Evolutionary conservation across 2,888 invertebrate species (phyloP).

Genomic region (Vesta saturnalis): DNA sequence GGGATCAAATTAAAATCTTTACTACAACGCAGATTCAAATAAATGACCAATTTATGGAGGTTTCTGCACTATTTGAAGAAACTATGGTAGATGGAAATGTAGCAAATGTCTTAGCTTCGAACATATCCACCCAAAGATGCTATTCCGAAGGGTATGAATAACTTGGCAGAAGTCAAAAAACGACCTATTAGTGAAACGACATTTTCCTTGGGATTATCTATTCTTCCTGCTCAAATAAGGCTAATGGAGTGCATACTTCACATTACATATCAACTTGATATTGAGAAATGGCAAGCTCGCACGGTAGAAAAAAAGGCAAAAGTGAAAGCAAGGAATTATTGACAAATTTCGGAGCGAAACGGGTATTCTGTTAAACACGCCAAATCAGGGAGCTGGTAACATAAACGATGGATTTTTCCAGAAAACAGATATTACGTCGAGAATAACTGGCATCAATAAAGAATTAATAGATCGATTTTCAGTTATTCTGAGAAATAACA

Average conservation of each 20-base stretch:
- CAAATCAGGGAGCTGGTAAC: conserved; percentile 12
- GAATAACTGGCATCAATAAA: too few relatives aligned
- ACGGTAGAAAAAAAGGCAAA: not conserved
- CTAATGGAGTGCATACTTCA: conserved; percentile 17
- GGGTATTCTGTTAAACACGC: not conserved
- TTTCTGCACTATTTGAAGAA: not conserved
- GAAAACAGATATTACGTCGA: too few relatives aligned
- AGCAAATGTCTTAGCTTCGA: too few relatives aligned
- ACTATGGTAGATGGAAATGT: not conserved
- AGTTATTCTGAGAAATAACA: too few relatives aligned
- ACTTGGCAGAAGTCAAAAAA: not conserved
- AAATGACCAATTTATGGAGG: not conserved
- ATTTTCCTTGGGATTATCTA: conserved; percentile 11
- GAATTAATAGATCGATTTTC: too few relatives aligned
- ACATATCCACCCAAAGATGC: too few relatives aligned
- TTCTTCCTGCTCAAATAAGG: not conserved
- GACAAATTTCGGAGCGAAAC: conserved; percentile 6
- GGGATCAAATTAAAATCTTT: not conserved
- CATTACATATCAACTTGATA: conserved; percentile 9
- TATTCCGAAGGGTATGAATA: conserved; percentile 9
- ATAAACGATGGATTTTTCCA: too few relatives aligned
- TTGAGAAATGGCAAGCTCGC: too few relatives aligned
- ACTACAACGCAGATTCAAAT: not conserved
- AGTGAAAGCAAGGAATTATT: not conserved
- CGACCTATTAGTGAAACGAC: too few relatives aligned